These are phyloP conservation scores for Diarsia dahlii DNA, from an alignment of 2,888 invertebrate species.

Conservation along the genomic window DNA sequence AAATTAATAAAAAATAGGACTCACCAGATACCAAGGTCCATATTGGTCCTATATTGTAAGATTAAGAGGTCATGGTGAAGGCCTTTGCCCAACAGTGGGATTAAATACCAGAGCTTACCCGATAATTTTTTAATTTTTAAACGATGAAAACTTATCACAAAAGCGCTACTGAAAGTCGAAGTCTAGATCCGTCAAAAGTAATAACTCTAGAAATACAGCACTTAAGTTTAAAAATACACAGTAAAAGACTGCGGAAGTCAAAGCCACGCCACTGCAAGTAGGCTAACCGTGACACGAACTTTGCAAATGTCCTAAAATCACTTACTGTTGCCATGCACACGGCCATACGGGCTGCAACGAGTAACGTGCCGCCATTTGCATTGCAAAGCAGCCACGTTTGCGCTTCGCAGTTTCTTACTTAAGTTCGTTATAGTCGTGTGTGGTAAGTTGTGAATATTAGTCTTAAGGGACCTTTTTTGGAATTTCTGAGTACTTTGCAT, in stretches of 20 bases:
- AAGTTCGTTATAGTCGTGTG: slow-evolving; percentile 52
- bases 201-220: slow-evolving; percentile 6
- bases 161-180: background rate
- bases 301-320: slow-evolving; percentile 62
- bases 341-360: slow-evolving; percentile 48
- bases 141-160: background rate
- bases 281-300: slow-evolving; percentile 53
- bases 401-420: slow-evolving; percentile 58
- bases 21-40: no score
- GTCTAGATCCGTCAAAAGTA: background rate
- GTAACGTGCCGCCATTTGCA: slow-evolving; percentile 57
- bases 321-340: slow-evolving; percentile 57
- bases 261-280: slow-evolving; percentile 43
- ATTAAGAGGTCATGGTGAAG: no score
- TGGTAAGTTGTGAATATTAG: slow-evolving; percentile 31
- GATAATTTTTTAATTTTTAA: no score
- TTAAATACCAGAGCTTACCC: no score
- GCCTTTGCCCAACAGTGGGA: no score
- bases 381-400: slow-evolving; percentile 59
- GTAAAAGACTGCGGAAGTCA: slow-evolving; percentile 24
- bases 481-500: no score
- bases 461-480: slow-evolving; percentile 8
- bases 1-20: no score
- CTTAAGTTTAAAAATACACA: slow-evolving; percentile 43
- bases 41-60: no score